A percentile compares a stretch with the other conserved stretches of the same genome.
Conservation (phyloP, 2,888 invertebrate genomes). For the Pinctada fucata region DNA sequence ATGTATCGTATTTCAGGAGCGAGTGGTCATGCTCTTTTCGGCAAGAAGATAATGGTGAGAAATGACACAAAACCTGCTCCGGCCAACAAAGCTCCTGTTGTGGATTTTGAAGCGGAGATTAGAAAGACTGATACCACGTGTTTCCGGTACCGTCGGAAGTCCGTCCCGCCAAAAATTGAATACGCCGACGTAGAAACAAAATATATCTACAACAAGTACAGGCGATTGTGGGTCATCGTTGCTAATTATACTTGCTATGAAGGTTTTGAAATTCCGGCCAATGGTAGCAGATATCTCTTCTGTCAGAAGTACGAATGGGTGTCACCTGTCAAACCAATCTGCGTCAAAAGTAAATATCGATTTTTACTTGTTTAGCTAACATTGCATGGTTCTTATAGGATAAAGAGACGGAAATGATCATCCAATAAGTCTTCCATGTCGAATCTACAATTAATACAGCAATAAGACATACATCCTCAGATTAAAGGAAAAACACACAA, state of each 20-base stretch:
- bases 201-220: constrained; percentile 46
- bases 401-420: background rate
- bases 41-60: constrained; percentile 12
- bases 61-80: constrained; percentile 16
- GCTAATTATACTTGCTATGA: constrained; percentile 53
- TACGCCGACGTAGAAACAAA: constrained; percentile 36
- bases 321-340: constrained; percentile 43
- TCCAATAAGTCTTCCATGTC: no score
- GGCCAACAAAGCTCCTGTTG: background rate
- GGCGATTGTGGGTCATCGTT: constrained; percentile 46
- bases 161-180: constrained; percentile 48
- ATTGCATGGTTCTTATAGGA: background rate
- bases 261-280: constrained; percentile 41
- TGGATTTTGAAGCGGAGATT: constrained; percentile 36
- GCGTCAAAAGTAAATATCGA: constrained; percentile 39
- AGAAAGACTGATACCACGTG: constrained; percentile 51
- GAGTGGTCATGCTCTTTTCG: background rate
- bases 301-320: constrained; percentile 54
- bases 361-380: background rate
- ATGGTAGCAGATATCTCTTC: constrained; percentile 43
- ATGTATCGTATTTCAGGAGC: background rate
- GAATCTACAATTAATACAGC: no score
- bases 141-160: constrained; percentile 34
- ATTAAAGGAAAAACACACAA: no score
- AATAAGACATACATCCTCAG: no score